These are phyloP conservation scores for Caenorhabditis zanzibari DNA, from an alignment of 2,888 invertebrate genomes.

Conservation along the genomic window DNA sequence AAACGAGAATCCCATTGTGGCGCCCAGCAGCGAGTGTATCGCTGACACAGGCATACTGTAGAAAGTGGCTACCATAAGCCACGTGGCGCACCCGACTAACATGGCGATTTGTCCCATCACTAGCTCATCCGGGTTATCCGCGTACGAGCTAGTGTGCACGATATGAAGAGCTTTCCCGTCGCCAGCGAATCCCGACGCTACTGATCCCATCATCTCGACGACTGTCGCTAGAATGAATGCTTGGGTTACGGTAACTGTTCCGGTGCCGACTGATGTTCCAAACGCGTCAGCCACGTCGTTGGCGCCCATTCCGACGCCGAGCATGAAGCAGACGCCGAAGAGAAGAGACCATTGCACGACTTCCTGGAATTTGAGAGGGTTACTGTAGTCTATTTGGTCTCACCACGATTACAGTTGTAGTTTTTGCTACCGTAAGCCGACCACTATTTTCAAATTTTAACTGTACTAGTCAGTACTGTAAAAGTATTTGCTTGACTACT, in stretches of 20 bases:
- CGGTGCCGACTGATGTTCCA: slow-evolving; percentile 87
- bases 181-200: slow-evolving; percentile 90
- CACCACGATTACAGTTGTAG: too few species aligned
- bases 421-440: too few species aligned
- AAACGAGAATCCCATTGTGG: slow-evolving; percentile 95
- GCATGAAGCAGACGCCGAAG: slow-evolving; percentile 60
- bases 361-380: slow-evolving; percentile 41
- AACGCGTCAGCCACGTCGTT: slow-evolving; percentile 99
- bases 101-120: slow-evolving; percentile 95
- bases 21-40: slow-evolving; percentile 97
- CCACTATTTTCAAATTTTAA: too few species aligned
- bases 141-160: slow-evolving; percentile 91
- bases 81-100: slow-evolving; percentile 89
- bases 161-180: slow-evolving; percentile 85
- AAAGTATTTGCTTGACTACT: too few species aligned
- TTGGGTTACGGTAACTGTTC: slow-evolving; percentile 89
- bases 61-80: slow-evolving; percentile 95
- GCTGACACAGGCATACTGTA: slow-evolving; percentile 97
- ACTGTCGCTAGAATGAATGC: slow-evolving; percentile 96
- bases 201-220: slow-evolving; percentile 95
- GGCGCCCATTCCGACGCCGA: slow-evolving; percentile 91
- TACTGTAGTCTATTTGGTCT: too few species aligned
- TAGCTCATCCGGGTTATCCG: slow-evolving; percentile 89
- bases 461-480: too few species aligned
- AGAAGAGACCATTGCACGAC: slow-evolving; percentile 62